These are phyloP conservation scores for Syngnathus floridae DNA, from an alignment of 2,113 vertebrate species.

Conservation along the genomic window DNA sequence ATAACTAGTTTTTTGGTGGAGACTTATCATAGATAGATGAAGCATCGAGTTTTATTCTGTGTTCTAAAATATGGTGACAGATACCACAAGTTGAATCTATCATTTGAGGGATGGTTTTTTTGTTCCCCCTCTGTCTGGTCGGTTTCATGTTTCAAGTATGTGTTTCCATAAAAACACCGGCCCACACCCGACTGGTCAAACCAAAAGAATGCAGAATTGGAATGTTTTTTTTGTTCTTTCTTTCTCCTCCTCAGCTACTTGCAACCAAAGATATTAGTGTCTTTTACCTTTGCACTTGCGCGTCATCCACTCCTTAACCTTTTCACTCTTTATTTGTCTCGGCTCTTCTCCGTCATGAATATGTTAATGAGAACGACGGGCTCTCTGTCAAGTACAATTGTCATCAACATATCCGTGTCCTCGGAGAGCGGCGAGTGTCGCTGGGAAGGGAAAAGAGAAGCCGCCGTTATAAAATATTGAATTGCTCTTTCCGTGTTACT, in stretches of 20 bases:
- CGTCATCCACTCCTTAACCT: constrained; percentile 18
- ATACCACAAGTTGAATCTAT: constrained; percentile 1
- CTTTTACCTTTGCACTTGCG: constrained; percentile 3
- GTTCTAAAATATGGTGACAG: neutral
- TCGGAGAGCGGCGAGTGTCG: constrained; percentile 20
- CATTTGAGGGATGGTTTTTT: too few species aligned
- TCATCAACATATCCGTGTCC: constrained; percentile 46
- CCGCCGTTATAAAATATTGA: constrained; percentile 15
- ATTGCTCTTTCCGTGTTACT: constrained; percentile 11
- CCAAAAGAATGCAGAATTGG: neutral
- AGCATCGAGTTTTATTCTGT: constrained; percentile 11
- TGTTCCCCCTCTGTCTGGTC: neutral
- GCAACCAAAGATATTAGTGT: constrained; percentile 47
- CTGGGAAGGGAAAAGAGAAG: neutral
- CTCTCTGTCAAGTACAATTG: constrained; percentile 55
- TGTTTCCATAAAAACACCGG: constrained; percentile 9
- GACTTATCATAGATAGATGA: neutral
- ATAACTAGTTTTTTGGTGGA: constrained; percentile 14
- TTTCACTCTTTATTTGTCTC: constrained; percentile 20
- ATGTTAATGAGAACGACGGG: constrained; percentile 22
- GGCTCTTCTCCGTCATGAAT: constrained; percentile 23
- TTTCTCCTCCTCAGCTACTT: constrained; percentile 19
- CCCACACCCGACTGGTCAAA: neutral
- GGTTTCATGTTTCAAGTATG: neutral
- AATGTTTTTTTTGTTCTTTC: neutral